A percentile compares a stretch with the other conserved stretches of the same genome.
Conservation (phyloP, 2,113 vertebrate species). For the Anhinga anhinga region DNA sequence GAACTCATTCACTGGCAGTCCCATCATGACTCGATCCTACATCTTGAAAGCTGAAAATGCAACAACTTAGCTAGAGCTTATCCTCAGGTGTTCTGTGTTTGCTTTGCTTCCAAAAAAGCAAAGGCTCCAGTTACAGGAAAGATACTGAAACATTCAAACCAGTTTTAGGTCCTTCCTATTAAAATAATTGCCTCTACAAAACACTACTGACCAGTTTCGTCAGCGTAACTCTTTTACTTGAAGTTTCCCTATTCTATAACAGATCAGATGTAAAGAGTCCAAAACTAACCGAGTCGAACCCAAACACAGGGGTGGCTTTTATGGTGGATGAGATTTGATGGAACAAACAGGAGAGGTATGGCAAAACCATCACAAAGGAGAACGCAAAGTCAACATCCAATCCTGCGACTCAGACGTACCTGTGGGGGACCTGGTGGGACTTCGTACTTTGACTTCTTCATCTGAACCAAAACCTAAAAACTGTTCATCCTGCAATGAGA, state of each 20-base stretch:
- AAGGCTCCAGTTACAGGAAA: neutral
- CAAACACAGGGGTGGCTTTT: neutral
- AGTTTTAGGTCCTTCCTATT: neutral
- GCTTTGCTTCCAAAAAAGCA: neutral
- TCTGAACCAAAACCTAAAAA: conserved; percentile 93
- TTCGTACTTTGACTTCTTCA: conserved; percentile 89
- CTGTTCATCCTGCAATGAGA: conserved; percentile 87
- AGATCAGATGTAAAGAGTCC: neutral
- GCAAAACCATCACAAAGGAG: neutral
- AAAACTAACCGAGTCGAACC: neutral
- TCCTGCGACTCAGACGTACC: conserved; percentile 67
- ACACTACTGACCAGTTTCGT: neutral
- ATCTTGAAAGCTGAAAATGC: neutral
- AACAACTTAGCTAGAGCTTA: neutral
- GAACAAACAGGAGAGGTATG: neutral
- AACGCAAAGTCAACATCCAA: neutral
- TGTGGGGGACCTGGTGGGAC: conserved; percentile 82
- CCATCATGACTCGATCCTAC: neutral
- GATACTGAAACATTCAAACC: neutral
- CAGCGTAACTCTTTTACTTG: neutral
- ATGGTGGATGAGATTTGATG: neutral
- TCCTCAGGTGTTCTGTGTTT: neutral
- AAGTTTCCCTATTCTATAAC: neutral
- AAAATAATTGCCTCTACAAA: neutral
- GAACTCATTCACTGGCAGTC: neutral